These are phyloP conservation scores for Dromius quadrimaculatus DNA, from an alignment of 2,888 invertebrate species.

Conservation along the genomic window DNA sequence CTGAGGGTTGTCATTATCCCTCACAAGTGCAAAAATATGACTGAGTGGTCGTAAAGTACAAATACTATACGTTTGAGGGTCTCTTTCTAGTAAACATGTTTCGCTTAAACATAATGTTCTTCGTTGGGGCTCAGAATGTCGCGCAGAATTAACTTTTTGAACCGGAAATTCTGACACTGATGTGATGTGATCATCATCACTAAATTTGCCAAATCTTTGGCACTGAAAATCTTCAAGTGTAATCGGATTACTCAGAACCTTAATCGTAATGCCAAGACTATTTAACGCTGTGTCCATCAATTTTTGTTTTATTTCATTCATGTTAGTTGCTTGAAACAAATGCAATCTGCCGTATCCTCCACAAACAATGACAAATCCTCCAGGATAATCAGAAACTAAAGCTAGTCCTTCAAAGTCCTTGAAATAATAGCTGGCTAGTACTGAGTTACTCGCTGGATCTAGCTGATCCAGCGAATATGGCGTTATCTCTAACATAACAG, in stretches of 20 bases:
- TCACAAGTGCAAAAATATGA: conserved; percentile 91
- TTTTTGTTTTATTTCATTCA: conserved; percentile 88
- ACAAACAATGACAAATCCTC: conserved; percentile 91
- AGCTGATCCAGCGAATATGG: conserved; percentile 92
- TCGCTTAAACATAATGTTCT: conserved; percentile 95
- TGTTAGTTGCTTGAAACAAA: conserved; percentile 87
- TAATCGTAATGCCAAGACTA: conserved; percentile 86
- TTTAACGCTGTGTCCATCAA: conserved; percentile 85
- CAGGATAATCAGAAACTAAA: conserved; percentile 89
- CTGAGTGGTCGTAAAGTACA: conserved; percentile 85
- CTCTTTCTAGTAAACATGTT: conserved; percentile 94
- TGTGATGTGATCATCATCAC: conserved; percentile 95
- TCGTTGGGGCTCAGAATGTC: conserved; percentile 87
- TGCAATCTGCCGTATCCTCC: conserved; percentile 94
- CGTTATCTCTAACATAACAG: conserved; percentile 91
- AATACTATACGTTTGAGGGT: conserved; percentile 96
- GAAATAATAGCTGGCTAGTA: conserved; percentile 86
- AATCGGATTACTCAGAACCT: conserved; percentile 85
- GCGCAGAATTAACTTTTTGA: conserved; percentile 86
- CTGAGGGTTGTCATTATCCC: conserved; percentile 92
- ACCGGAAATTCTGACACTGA: conserved; percentile 97
- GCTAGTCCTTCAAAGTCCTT: conserved; percentile 87
- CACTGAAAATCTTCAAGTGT: conserved; percentile 88
- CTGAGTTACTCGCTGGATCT: conserved; percentile 85
- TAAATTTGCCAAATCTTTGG: conserved; percentile 93